Evolutionary conservation across 2,113 vertebrate species (phyloP).

Genomic region (Trachemys scripta): DNA sequence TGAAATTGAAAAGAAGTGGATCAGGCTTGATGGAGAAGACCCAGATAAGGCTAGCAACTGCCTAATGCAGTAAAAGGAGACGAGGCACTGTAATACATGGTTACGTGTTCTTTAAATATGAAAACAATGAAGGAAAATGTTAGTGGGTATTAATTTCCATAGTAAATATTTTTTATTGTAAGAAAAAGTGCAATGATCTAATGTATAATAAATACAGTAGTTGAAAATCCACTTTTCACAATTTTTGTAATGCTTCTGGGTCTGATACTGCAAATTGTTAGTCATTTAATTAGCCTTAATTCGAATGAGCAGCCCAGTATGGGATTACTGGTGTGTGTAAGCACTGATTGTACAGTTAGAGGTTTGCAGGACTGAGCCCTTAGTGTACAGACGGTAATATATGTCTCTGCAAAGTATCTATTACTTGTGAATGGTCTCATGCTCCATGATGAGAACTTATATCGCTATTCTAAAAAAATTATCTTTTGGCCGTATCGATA

Average conservation of each 20-base stretch:
- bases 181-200: constrained; percentile 33
- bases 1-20: constrained; percentile 97
- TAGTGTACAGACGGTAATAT: background rate
- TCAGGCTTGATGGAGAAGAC: constrained; percentile 89
- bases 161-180: constrained; percentile 43
- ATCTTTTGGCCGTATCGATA: background rate
- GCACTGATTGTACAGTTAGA: background rate
- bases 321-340: constrained; percentile 9
- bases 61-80: constrained; percentile 82
- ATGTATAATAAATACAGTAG: constrained; percentile 26
- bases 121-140: background rate
- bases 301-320: constrained; percentile 30
- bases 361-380: constrained; percentile 19
- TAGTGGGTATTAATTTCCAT: constrained; percentile 38
- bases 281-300: background rate
- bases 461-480: constrained; percentile 14
- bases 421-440: constrained; percentile 36
- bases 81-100: background rate
- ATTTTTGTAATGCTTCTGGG: constrained; percentile 7
- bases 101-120: background rate
- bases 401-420: background rate
- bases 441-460: constrained; percentile 4
- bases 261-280: constrained; percentile 28
- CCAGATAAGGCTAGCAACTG: constrained; percentile 86
- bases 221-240: background rate